These are phyloP conservation scores for Holothuria glaberrima DNA, from an alignment of 35 echinoderm and acorn worm genomes.

Conservation along the genomic window DNA sequence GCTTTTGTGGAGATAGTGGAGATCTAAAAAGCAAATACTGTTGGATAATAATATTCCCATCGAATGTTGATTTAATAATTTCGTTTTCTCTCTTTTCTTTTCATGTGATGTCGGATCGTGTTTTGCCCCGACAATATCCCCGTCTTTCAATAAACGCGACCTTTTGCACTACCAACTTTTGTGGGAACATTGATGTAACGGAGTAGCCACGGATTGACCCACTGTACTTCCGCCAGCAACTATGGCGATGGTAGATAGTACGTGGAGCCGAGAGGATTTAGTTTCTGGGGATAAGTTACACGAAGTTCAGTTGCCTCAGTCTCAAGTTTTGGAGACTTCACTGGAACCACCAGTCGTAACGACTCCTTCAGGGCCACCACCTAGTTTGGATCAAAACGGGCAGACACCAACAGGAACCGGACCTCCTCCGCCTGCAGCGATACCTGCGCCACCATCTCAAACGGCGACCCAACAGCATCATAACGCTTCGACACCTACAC, in stretches of 20 bases:
- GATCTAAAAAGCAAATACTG: slow-evolving; percentile 46
- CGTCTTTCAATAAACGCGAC: slow-evolving; percentile 36
- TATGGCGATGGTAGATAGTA: slow-evolving; percentile 99
- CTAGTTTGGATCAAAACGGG: slow-evolving; percentile 48
- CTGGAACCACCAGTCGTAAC: slow-evolving; percentile 58
- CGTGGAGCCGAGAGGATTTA: slow-evolving; percentile 97
- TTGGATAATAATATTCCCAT: slow-evolving; percentile 31
- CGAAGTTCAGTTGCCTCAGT: slow-evolving; percentile 65
- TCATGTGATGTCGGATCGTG: slow-evolving; percentile 58
- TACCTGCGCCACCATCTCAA: slow-evolving; percentile 76
- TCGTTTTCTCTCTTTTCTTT: slow-evolving; percentile 48
- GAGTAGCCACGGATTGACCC: slow-evolving; percentile 84
- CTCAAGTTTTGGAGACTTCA: slow-evolving; percentile 39
- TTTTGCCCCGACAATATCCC: background rate
- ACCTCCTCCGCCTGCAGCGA: slow-evolving; percentile 73
- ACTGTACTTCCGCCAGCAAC: slow-evolving; percentile 91
- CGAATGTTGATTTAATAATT: slow-evolving; percentile 42
- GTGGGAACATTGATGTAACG: slow-evolving; percentile 36
- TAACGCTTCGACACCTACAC: slow-evolving; percentile 74
- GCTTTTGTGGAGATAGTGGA: slow-evolving; percentile 38
- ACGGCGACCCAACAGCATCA: slow-evolving; percentile 68
- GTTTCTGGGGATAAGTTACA: slow-evolving; percentile 81
- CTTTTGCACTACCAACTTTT: slow-evolving; percentile 39
- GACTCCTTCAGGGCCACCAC: slow-evolving; percentile 56
- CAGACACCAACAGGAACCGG: slow-evolving; percentile 39